Base-by-base conservation (phyloP, 2,797 vertebrate genomes). In the Glyptemys insculpta region DNA sequence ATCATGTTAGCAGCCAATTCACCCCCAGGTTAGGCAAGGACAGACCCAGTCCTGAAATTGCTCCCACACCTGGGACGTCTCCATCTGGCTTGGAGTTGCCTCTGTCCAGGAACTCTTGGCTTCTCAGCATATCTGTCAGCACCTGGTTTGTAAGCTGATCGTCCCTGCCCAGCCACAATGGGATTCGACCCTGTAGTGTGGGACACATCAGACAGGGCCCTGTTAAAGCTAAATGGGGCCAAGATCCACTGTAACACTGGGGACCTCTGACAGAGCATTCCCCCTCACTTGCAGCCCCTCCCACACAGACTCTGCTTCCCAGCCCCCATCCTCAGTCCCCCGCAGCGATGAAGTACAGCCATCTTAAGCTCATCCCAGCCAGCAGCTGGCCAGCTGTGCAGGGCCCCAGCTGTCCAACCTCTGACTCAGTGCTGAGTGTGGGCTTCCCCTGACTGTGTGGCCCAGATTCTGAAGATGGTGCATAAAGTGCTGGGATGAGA, bases 41-140 rank as follows among this genome's bases (percentile, higher is more conserved):
- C 19, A 53, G 15, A 72, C 85, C 93, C 83, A 57, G 16, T 2
- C 0, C 0, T 3, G 54, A 62, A 62, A 56, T 54, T 52, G 31
- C 49, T 59, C 74, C 72, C 81, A 3, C 0, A 0, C 44, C 78
- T 82, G 0, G 0, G 10, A 34, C 23, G 47, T 65, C 65, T 85
- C 49, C 72, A 31, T 72, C 29, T 10, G 21, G 34, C 34, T 79
- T 79, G 83, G 57, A 37, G 18, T 89, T 87, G 79, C 29, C 49
- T 19, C 59, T 2, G 0, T 6, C 11, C 0, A 0, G 21, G 7
- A 21, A 0, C 1, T 0, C 49, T 57, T 72, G 90, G 31, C 47
- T 91, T 5, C 10, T 31, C 5, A 50, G 23, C 15, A 81, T 56
- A 47, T 86, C 74, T 49, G 72, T 76, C 72, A 47, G 72, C 41